Evolutionary conservation across 2,113 vertebrate genomes (phyloP).

Genomic region (Otolemur garnettii): DNA sequence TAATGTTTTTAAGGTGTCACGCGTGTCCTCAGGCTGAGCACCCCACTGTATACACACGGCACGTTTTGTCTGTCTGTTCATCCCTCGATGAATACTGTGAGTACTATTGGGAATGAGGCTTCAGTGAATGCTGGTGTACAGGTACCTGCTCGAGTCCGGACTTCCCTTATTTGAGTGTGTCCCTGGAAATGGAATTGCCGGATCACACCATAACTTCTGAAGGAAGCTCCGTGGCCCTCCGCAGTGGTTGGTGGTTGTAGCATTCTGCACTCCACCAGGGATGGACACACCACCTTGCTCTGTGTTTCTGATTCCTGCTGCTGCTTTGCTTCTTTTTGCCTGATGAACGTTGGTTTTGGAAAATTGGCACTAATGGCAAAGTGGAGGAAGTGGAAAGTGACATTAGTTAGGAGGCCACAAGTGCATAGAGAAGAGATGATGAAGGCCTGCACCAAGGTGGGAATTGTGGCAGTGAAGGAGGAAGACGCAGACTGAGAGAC

Average conservation of each 20-base stretch:
- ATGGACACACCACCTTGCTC: background rate
- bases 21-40: background rate
- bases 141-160: background rate
- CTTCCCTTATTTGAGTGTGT: background rate
- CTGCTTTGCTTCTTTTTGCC: background rate
- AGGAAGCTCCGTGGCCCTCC: background rate
- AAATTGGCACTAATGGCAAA: background rate
- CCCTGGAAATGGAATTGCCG: background rate
- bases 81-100: too few species aligned
- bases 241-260: too few species aligned
- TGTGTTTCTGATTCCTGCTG: background rate
- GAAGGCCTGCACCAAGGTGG: background rate
- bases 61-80: background rate
- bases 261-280: background rate
- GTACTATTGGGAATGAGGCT: rapidly evolving
- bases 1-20: background rate
- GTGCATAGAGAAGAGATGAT: background rate
- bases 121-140: rapidly evolving
- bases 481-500: background rate
- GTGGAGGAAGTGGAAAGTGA: background rate
- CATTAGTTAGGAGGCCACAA: background rate
- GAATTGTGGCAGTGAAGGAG: background rate
- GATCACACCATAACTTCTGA: background rate
- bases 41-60: rapidly evolving
- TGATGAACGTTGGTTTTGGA: background rate